Evolutionary conservation across 2,113 vertebrate species (phyloP).

Genomic region (Urocitellus parryii): DNA sequence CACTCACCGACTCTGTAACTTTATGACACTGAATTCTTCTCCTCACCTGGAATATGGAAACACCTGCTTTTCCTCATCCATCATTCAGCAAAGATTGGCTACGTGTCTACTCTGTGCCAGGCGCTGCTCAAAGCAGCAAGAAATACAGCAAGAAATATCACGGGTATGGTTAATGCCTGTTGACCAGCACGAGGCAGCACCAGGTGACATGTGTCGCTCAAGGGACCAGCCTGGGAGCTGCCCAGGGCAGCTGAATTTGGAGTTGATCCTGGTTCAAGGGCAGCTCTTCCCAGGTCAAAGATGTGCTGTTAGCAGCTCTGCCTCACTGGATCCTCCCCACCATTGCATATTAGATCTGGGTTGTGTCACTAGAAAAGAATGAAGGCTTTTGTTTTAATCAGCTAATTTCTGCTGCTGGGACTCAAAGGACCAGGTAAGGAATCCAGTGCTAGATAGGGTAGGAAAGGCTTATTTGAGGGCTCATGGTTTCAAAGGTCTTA

Average conservation of each 20-base stretch:
- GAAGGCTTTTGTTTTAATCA: neutral
- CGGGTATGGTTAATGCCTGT: rapidly evolving
- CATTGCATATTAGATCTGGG: neutral
- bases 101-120: neutral
- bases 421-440: no score
- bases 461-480: no score
- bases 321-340: neutral
- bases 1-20: neutral
- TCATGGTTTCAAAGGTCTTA: no score
- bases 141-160: neutral
- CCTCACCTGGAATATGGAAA: neutral
- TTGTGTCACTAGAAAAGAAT: constrained; percentile 22
- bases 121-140: rapidly evolving
- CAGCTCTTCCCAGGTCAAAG: neutral
- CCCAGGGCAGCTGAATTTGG: neutral
- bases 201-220: neutral
- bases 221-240: neutral
- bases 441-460: no score
- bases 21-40: neutral
- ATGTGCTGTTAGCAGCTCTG: neutral
- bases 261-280: neutral
- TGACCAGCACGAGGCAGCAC: no score
- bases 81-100: neutral
- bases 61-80: neutral
- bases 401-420: no score